Conservation (phyloP, 2,888 invertebrate genomes). For the Spicauda simplicius region DNA sequence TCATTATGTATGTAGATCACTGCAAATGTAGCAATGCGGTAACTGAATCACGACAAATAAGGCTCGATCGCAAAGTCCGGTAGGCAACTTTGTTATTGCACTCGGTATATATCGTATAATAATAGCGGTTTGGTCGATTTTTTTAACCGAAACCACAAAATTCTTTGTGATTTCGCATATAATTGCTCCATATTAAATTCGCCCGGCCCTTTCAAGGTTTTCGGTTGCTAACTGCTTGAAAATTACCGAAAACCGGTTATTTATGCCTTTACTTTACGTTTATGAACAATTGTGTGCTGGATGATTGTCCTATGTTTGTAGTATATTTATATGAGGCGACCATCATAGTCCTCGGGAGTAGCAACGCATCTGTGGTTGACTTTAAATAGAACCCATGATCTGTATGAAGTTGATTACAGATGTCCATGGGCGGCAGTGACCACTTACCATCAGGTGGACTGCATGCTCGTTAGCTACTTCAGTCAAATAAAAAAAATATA, state of each 20-base stretch:
- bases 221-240: slow-evolving; percentile 45
- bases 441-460: too few relatives aligned
- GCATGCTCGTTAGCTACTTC: too few relatives aligned
- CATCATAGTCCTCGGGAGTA: too few relatives aligned
- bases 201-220: slow-evolving; percentile 59
- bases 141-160: slow-evolving; percentile 36
- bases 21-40: slow-evolving; percentile 38
- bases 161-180: slow-evolving; percentile 46
- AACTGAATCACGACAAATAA: slow-evolving; percentile 29
- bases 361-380: too few relatives aligned
- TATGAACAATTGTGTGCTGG: neutral
- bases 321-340: too few relatives aligned
- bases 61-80: slow-evolving; percentile 21
- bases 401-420: too few relatives aligned
- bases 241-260: slow-evolving; percentile 32
- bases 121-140: slow-evolving; percentile 30
- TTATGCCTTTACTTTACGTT: neutral
- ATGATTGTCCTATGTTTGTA: neutral
- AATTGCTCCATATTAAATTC: slow-evolving; percentile 63
- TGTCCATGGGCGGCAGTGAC: too few relatives aligned
- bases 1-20: slow-evolving; percentile 36
- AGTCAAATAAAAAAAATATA: too few relatives aligned
- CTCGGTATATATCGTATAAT: slow-evolving; percentile 28
- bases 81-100: slow-evolving; percentile 19
- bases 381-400: too few relatives aligned